These are phyloP conservation scores for Chamaetylas fuelleborni DNA, from an alignment of 2,113 vertebrate species.

Conservation along the genomic window DNA sequence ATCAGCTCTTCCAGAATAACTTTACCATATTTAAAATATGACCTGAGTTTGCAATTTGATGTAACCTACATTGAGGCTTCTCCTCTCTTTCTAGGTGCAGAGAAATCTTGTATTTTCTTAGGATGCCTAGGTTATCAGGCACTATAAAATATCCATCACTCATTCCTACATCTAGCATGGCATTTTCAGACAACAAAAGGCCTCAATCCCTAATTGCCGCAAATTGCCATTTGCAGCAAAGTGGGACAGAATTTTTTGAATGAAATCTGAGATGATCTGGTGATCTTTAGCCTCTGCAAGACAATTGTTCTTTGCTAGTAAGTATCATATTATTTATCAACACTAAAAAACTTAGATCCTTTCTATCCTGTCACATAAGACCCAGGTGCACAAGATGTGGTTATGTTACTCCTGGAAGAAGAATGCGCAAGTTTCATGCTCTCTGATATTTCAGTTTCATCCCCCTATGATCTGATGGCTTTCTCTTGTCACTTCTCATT, in stretches of 20 bases:
- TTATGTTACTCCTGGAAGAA: neutral
- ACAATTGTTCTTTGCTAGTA: neutral
- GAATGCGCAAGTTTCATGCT: neutral
- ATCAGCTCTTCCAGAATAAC: neutral
- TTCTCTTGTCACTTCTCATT: neutral
- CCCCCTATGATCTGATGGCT: neutral
- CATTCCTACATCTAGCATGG: neutral
- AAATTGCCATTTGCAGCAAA: neutral
- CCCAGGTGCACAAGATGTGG: neutral
- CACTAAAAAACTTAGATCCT: neutral
- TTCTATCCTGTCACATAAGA: neutral
- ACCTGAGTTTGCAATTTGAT: neutral
- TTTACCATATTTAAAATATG: neutral
- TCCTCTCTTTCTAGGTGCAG: neutral
- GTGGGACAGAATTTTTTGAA: neutral
- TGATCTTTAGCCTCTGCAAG: neutral
- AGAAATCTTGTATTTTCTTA: neutral
- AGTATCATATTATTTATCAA: neutral
- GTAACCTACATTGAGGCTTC: neutral
- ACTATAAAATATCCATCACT: neutral
- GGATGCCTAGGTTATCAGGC: neutral
- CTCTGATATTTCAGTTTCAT: neutral
- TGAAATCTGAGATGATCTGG: neutral
- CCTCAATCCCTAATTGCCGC: neutral
- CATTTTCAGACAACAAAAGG: neutral